Evolutionary conservation across 2,797 vertebrate species (phyloP), one percentile per base, ranked within the genome.

Genomic region (Onychomys arenicola): DNA sequence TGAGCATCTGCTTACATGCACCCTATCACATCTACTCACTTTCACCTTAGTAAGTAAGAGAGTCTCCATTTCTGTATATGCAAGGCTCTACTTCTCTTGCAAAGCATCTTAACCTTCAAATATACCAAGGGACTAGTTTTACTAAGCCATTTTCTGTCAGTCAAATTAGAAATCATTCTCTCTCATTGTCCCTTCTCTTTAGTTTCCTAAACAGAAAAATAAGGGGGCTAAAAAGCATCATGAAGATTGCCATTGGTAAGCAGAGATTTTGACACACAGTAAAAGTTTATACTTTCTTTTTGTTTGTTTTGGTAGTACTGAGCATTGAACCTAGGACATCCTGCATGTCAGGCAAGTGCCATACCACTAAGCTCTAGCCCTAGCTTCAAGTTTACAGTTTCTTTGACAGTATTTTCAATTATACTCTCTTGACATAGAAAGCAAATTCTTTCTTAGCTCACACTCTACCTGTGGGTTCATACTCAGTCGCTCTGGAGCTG

Each of bases 101-200:
- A 49, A 63, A 91, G 40, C 21, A 91, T 16, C 17, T 94, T 89
- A 93, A 43, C 69, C 88, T 95, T 37, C 61, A 78, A 92, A 91
- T 73, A 94, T 84, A 43, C 11, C 29, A 96, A 75, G 10, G 57
- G 69, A 82, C 23, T 23, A 63, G 12, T 81, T 92, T 95, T n/a
- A 61, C 52, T 89, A 46, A 95, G 90, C 4, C 37, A 29, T 83
- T 93, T 97, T 77, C 63, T 96, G 63, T 55, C 75, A 76, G 25
- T 76, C 49, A 75, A 83, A 13, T 80, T 76, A 19, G 61, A 63
- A 83, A 25, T 16, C 71, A 40, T 87, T 87, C n/a, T 69, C 1
- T 96, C 13, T 34, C 27, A 82, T 80, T 93, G 67, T 90, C 65
- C 78, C 10, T 87, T 96, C 37, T 67, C 46, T 75, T 89, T 34